These are phyloP conservation scores for Tinea semifulvella DNA, from an alignment of 2,888 invertebrate species.

Conservation along the genomic window DNA sequence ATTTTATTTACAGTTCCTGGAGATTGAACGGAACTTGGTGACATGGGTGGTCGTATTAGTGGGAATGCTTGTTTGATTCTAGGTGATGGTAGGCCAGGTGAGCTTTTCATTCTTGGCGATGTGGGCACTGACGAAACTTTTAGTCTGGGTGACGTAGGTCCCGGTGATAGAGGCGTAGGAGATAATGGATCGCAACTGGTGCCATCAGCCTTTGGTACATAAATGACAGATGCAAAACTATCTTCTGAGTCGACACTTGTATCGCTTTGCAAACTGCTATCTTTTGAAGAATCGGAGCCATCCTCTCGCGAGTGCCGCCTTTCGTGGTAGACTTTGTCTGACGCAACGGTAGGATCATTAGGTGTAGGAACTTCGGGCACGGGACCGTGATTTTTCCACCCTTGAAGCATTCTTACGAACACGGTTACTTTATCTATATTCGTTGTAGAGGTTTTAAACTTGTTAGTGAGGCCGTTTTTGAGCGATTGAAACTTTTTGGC, in stretches of 20 bases:
- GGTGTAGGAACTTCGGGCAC: constrained; percentile 53
- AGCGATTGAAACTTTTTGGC: constrained; percentile 80
- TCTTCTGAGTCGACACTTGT: constrained; percentile 95
- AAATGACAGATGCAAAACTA: constrained; percentile 92
- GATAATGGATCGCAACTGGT: constrained; percentile 60
- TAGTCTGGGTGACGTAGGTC: constrained; percentile 69
- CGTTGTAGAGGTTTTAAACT: constrained; percentile 83
- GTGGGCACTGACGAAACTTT: constrained; percentile 80
- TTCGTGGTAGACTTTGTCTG: constrained; percentile 62
- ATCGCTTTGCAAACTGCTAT: constrained; percentile 91
- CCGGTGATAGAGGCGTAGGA: constrained; percentile 69
- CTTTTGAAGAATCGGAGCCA: constrained; percentile 88
- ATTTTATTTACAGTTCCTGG: constrained; percentile 64
- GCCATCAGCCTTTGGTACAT: constrained; percentile 83
- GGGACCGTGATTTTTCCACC: constrained; percentile 74
- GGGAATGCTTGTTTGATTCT: constrained; percentile 73
- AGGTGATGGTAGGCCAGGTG: constrained; percentile 73
- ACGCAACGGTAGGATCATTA: constrained; percentile 50
- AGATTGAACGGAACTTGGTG: constrained; percentile 63
- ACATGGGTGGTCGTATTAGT: constrained; percentile 67
- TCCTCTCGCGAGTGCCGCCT: constrained; percentile 85
- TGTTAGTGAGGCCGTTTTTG: constrained; percentile 84
- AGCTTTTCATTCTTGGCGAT: constrained; percentile 77
- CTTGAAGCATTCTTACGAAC: constrained; percentile 86
- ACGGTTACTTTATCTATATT: constrained; percentile 86